Conservation (phyloP, 1,140 invertebrate genomes). For the Megalonaias nervosa region DNA sequence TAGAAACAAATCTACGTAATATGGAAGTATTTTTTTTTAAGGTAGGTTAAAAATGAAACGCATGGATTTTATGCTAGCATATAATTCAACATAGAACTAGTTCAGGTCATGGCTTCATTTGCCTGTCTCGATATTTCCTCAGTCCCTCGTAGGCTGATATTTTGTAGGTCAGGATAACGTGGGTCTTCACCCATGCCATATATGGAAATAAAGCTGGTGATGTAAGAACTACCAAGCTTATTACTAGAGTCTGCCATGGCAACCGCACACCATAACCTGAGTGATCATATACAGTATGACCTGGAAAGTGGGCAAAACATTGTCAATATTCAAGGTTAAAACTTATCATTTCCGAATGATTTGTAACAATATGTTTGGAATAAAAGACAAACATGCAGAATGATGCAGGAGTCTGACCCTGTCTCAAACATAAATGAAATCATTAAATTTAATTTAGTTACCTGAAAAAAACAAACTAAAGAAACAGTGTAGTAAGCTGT, state of each 20-base stretch:
- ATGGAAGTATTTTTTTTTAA: too few species aligned
- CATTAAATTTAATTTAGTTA: too few species aligned
- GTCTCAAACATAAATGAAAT: too few species aligned
- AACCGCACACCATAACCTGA: slow-evolving; percentile 20
- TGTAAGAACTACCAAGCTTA: slow-evolving; percentile 9
- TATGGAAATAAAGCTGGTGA: slow-evolving; percentile 20
- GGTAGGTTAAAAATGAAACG: too few species aligned
- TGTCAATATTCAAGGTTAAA: neutral
- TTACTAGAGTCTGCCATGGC: slow-evolving; percentile 16
- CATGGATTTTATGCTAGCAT: too few species aligned
- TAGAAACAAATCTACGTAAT: too few species aligned
- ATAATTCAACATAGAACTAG: too few species aligned
- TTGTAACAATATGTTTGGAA: neutral
- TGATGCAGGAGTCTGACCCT: too few species aligned
- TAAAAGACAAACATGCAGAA: too few species aligned
- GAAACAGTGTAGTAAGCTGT: too few species aligned
- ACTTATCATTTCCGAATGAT: neutral
- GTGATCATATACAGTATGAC: slow-evolving; percentile 14
- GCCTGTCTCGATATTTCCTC: neutral
- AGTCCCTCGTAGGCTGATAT: slow-evolving; percentile 36
- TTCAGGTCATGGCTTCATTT: too few species aligned
- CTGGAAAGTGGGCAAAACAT: neutral
- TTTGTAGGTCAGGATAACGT: slow-evolving; percentile 22
- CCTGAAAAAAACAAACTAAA: too few species aligned
- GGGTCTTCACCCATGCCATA: slow-evolving; percentile 20